These are phyloP conservation scores for Pycnonotus jocosus DNA, from an alignment of 2,113 vertebrate species.

Conservation along the genomic window DNA sequence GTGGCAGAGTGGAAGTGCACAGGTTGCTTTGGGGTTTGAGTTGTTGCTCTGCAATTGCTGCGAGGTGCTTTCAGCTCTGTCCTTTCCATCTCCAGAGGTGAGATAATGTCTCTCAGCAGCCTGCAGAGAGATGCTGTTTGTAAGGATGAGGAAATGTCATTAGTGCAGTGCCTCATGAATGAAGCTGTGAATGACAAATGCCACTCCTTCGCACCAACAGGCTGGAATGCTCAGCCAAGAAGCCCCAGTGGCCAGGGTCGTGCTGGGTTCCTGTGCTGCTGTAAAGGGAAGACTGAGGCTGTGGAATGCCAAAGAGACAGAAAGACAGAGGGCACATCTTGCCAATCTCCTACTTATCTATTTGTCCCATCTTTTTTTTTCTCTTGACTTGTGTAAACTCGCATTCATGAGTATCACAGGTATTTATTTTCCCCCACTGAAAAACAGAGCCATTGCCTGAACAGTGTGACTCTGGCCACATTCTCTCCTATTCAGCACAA, in stretches of 20 bases:
- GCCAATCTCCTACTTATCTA: slow-evolving; percentile 34
- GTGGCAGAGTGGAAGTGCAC: not conserved
- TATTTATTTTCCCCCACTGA: slow-evolving; percentile 29
- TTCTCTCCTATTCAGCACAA: slow-evolving; percentile 45
- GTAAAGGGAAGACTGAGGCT: not conserved
- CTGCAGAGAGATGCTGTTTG: not conserved
- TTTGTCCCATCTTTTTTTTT: slow-evolving; percentile 35
- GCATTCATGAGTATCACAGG: slow-evolving; percentile 12
- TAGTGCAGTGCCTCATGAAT: not conserved
- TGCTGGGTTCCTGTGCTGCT: not conserved
- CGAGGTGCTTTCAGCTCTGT: not conserved
- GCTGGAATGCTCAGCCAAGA: not conserved
- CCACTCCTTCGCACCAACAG: not conserved
- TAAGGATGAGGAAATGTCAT: not conserved
- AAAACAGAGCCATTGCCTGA: slow-evolving; percentile 50
- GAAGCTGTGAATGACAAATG: not conserved
- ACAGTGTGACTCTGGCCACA: slow-evolving; percentile 15
- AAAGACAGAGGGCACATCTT: not conserved
- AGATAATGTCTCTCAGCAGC: not conserved
- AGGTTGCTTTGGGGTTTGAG: not conserved
- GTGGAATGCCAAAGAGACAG: not conserved
- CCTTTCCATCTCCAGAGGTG: not conserved
- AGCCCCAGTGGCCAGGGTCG: accelerated
- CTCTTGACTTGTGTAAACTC: slow-evolving; percentile 24
- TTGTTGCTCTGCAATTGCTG: not conserved